Percentiles rank a stretch among this genome's conserved stretches.
These are phyloP conservation scores for Dinomys branickii DNA, from an alignment of 2,113 vertebrate species.

Conservation along the genomic window DNA sequence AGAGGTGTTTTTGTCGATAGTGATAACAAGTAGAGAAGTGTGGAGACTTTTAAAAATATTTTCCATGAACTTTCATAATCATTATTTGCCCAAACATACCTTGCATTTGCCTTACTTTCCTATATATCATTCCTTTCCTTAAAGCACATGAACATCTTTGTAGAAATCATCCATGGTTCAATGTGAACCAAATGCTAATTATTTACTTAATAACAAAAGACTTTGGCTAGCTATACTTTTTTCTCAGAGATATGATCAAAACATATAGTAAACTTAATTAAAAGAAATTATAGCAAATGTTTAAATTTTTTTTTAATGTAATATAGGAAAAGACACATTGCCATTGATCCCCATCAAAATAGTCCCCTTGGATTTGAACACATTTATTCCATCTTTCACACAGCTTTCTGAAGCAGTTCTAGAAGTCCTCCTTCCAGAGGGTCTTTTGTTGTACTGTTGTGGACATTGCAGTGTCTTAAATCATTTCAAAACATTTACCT, in stretches of 20 bases:
- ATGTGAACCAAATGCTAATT: background rate
- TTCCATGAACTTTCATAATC: background rate
- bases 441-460: background rate
- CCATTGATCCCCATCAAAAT: background rate
- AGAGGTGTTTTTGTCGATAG: background rate
- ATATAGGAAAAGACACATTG: background rate
- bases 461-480: background rate
- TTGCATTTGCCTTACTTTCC: background rate
- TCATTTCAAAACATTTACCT: background rate
- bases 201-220: conserved; percentile 1
- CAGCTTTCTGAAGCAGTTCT: background rate
- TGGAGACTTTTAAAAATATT: background rate
- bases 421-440: background rate
- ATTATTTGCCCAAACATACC: background rate
- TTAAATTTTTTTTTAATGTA: background rate
- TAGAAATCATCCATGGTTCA: background rate
- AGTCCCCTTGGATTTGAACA: background rate
- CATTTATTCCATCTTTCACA: background rate
- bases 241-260: background rate
- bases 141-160: background rate
- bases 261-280: background rate
- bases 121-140: background rate
- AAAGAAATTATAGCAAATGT: background rate
- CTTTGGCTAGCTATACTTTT: background rate
- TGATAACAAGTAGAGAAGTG: background rate